phyloP scores from a whole-genome alignment of 2,888 invertebrate genomes.

The Molanna angustata region DNA sequence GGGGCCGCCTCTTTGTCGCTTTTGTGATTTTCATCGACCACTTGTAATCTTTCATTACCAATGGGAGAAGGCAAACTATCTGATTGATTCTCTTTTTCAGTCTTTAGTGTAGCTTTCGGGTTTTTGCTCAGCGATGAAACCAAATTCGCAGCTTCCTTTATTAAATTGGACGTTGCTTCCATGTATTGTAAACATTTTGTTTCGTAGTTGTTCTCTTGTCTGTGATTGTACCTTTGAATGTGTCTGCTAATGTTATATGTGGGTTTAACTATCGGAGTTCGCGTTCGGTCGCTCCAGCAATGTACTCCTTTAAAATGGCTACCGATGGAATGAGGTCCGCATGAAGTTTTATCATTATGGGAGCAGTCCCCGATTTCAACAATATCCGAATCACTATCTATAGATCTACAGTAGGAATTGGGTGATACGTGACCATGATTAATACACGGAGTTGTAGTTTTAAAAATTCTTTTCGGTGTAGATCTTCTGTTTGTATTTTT shows the following conservation, averaged over 20 bases:
- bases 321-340: too few species aligned
- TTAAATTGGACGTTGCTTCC: slow-evolving; percentile 43
- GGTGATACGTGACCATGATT: too few species aligned
- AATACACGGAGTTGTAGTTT: background rate
- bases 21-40: slow-evolving; percentile 24
- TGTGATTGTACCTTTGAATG: background rate
- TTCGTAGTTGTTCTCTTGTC: background rate
- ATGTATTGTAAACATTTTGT: slow-evolving; percentile 37
- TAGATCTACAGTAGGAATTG: too few species aligned
- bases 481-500: slow-evolving; percentile 15
- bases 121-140: slow-evolving; percentile 41
- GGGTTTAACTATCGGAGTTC: slow-evolving; percentile 5
- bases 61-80: slow-evolving; percentile 22
- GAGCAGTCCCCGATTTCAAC: too few species aligned
- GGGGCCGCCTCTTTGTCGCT: background rate
- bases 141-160: slow-evolving; percentile 44
- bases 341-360: too few species aligned
- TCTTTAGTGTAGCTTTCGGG: background rate
- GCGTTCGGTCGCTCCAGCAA: slow-evolving; percentile 25
- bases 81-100: background rate
- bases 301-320: slow-evolving; percentile 28
- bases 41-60: slow-evolving; percentile 29
- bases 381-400: too few species aligned
- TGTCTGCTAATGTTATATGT: slow-evolving; percentile 1
- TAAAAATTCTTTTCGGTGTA: slow-evolving; percentile 6